phyloP scores from a whole-genome alignment of 2,888 invertebrate species.

The Cheilosia grossa region DNA sequence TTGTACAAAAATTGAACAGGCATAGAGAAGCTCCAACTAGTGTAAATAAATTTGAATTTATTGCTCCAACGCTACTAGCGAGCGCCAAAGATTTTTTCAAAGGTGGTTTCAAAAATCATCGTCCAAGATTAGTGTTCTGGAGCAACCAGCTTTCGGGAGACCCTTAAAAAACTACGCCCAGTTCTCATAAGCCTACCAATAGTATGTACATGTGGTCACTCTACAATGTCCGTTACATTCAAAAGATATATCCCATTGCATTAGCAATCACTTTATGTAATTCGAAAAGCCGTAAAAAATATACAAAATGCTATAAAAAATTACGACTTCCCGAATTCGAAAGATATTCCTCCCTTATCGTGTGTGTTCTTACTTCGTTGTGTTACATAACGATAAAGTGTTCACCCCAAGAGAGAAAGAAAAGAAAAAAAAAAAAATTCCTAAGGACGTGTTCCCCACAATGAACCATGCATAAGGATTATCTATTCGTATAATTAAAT shows the following conservation, averaged over 20 bases:
- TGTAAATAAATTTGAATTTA: no score
- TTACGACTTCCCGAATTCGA: not conserved
- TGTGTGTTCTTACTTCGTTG: not conserved
- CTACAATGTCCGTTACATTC: not conserved
- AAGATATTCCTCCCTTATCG: not conserved
- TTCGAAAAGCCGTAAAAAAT: not conserved
- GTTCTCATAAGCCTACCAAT: not conserved
- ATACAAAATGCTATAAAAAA: not conserved
- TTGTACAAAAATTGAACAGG: no score
- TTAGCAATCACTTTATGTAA: not conserved
- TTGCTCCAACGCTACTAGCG: no score
- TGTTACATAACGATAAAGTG: constrained; percentile 57
- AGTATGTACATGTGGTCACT: no score
- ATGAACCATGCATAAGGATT: constrained; percentile 4
- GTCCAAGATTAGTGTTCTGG: no score
- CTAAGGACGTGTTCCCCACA: constrained; percentile 5
- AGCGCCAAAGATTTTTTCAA: no score
- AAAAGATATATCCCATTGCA: not conserved
- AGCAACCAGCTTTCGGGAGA: no score
- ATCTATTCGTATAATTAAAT: constrained; percentile 30
- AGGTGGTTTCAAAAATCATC: no score
- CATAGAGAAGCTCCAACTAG: no score
- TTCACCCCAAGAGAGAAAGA: constrained; percentile 21
- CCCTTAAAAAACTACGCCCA: not conserved
- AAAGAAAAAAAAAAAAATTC: not conserved